phyloP scores from a whole-genome alignment of 2,113 vertebrate species.

The rat (Rattus norvegicus) region GRCr8 NC_086034.1:37856501-37857000 shows the following conservation, averaged over 20 bases:
- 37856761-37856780: conserved; percentile 73
- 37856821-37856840: conserved; percentile 77
- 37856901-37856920: conserved; percentile 56
- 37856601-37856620: conserved; percentile 90
- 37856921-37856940: conserved; percentile 46
- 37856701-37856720: conserved; percentile 82
- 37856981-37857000: conserved; percentile 70
- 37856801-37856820: conserved; percentile 56
- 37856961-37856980: conserved; percentile 3
- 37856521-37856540: conserved; percentile 87
- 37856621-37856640: conserved; percentile 89
- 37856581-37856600: conserved; percentile 88
- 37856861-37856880: conserved; percentile 64
- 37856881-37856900: background rate
- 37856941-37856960: conserved; percentile 60
- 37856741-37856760: conserved; percentile 82
- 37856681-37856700: conserved; percentile 81
- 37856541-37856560: conserved; percentile 87
- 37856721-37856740: conserved; percentile 80
- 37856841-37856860: conserved; percentile 33
- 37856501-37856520: conserved; percentile 87
- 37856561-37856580: conserved; percentile 88
- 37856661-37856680: conserved; percentile 89
- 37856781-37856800: conserved; percentile 74
- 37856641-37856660: conserved; percentile 89